Base-by-base conservation (phyloP, 2,888 invertebrate genomes). In the Noctua comes region DNA sequence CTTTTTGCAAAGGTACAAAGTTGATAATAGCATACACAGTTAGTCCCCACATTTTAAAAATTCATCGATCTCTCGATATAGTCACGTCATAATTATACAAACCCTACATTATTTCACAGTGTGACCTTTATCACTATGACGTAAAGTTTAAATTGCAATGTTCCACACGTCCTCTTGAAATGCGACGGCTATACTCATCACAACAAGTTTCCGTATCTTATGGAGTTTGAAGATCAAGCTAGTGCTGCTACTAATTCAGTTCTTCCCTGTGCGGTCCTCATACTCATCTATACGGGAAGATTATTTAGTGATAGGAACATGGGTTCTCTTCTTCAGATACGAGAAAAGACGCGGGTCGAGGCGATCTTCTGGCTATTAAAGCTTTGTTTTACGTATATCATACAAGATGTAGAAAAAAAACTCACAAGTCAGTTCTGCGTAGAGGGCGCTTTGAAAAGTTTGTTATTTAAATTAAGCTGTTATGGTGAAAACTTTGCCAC, bases 21-120 rank as follows among this genome's bases (percentile, higher is more conserved):
- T 74, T 62, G 48, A 76, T 65, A 83, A 68, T 82, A 46, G 66
- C 46, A 69, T 48, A 76, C 82, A 85, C 64, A 71, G 48, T 79
- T 65, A 71, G 70, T 59, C 16, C 54, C 13, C 31, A 13, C 31
- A 4, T 7, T 76, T 46, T 48, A 71, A 73, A 36, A 62, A 2
- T 31, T 48, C 8, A 73, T 82, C 48, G 76, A 62, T 21, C 48
- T 65, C 65, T 71, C 65, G 59, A 68, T 73, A 43, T 73, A 46
- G 54, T 65, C 64, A 66, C 71, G 46, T 48, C n/a, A 31, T 83
- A 71, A 59, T 62, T 40, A 7, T 24, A 72, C 36, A 36, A 0
- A 54, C 24, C 54, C 54, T 54, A 54, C 11, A 11, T 16, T 36
- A 24, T 73, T 36, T 43, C 51, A 51, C 31, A 1, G 36, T 36